Evolutionary conservation across 2,113 vertebrate genomes (phyloP).

Genomic region (Channa argus): DNA sequence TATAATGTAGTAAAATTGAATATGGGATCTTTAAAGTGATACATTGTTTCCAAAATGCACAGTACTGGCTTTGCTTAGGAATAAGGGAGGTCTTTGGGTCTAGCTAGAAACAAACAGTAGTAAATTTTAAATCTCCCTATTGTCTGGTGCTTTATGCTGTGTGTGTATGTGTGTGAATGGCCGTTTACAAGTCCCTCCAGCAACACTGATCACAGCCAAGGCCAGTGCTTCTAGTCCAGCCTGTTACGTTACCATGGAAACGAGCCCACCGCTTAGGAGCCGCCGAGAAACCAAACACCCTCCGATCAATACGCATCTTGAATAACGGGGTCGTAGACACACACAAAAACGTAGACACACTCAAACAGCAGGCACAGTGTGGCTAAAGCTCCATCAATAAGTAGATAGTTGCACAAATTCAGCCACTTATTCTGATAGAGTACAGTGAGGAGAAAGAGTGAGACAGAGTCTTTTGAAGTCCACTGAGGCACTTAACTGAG

Average conservation of each 20-base stretch:
- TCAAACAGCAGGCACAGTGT: conserved; percentile 6
- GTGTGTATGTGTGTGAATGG: conserved; percentile 13
- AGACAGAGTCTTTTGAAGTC: conserved; percentile 57
- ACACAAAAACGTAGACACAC: conserved; percentile 35
- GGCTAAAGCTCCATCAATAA: conserved; percentile 50
- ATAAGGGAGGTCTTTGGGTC: conserved; percentile 5
- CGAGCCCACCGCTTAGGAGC: conserved; percentile 58
- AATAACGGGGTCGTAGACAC: conserved; percentile 58
- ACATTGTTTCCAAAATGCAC: conserved; percentile 1
- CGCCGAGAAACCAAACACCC: conserved; percentile 74
- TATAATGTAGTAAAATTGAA: background rate
- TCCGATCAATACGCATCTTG: conserved; percentile 78
- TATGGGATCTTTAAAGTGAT: background rate
- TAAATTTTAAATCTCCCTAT: conserved; percentile 35
- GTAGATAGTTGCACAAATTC: conserved; percentile 37
- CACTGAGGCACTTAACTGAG: conserved; percentile 56
- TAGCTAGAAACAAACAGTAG: conserved; percentile 26
- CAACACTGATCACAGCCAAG: conserved; percentile 78
- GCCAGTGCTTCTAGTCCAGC: conserved; percentile 65
- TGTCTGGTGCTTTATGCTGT: conserved; percentile 37
- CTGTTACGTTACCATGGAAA: conserved; percentile 81
- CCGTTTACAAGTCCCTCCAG: conserved; percentile 40
- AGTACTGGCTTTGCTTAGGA: background rate
- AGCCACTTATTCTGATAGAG: conserved; percentile 48
- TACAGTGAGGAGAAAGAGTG: conserved; percentile 28